These are phyloP conservation scores for Micromussa lordhowensis DNA, from an alignment of 92 coral and sea anemone genomes.

Conservation along the genomic window DNA sequence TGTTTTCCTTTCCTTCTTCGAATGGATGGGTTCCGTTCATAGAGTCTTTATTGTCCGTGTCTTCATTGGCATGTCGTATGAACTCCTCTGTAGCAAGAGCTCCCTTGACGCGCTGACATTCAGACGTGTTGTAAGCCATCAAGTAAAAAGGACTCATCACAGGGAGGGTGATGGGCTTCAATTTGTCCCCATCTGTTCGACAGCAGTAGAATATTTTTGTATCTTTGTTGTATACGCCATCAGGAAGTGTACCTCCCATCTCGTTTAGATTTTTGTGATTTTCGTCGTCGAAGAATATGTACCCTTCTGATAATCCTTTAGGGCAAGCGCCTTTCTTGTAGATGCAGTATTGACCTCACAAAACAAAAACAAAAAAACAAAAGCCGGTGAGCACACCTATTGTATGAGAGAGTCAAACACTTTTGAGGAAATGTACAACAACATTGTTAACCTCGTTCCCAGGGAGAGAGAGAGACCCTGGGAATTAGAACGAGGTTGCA, in stretches of 20 bases:
- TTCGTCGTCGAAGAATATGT: constrained; percentile 74
- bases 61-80: constrained; percentile 63
- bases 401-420: too few species aligned
- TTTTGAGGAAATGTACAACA: too few species aligned
- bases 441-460: too few species aligned
- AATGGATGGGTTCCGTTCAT: constrained; percentile 42
- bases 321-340: constrained; percentile 76
- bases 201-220: constrained; percentile 77
- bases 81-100: constrained; percentile 70
- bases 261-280: constrained; percentile 60
- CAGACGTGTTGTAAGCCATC: constrained; percentile 53
- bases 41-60: constrained; percentile 25
- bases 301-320: constrained; percentile 56
- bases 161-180: constrained; percentile 68
- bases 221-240: constrained; percentile 56
- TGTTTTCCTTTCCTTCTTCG: constrained; percentile 29
- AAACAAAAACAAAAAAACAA: neutral
- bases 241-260: constrained; percentile 64
- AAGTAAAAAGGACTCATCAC: constrained; percentile 64
- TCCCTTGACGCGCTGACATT: constrained; percentile 82
- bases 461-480: too few species aligned
- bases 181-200: constrained; percentile 60
- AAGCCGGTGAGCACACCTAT: too few species aligned
- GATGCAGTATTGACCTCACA: constrained; percentile 78
- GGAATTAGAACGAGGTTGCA: too few species aligned